Percentiles rank a stretch among this genome's conserved stretches.
These are phyloP conservation scores for Solea solea DNA, from an alignment of 2,113 vertebrate species.

Conservation along the genomic window DNA sequence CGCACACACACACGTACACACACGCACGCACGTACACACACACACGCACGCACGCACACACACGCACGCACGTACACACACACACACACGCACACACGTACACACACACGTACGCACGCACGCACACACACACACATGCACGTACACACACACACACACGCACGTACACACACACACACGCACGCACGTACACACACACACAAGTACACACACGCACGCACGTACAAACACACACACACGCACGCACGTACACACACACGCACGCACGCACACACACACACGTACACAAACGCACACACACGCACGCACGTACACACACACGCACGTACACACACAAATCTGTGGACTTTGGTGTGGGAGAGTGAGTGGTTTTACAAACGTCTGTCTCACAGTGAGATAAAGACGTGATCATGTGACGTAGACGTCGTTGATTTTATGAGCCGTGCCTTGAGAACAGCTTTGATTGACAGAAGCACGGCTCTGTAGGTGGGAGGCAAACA, in stretches of 20 bases:
- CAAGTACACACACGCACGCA: too few relatives aligned
- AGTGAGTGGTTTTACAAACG: too few relatives aligned
- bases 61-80: neutral
- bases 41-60: neutral
- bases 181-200: too few relatives aligned
- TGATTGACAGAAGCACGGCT: too few relatives aligned
- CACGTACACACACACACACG: neutral
- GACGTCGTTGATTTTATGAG: too few relatives aligned
- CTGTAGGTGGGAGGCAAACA: too few relatives aligned
- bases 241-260: neutral
- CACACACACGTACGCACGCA: constrained; percentile 20
- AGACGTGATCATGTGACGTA: too few relatives aligned
- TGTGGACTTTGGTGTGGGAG: too few relatives aligned
- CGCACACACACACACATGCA: constrained; percentile 18
- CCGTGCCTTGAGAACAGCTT: too few relatives aligned
- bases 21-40: constrained; percentile 1
- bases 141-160: neutral
- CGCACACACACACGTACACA: constrained; percentile 15
- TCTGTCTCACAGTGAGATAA: too few relatives aligned
- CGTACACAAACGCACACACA: neutral
- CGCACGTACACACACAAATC: constrained; percentile 12
- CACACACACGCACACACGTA: constrained; percentile 33
- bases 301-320: neutral
- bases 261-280: too few relatives aligned
- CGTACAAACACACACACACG: neutral